Evolutionary conservation across 1,140 invertebrate genomes (phyloP), one percentile per base, ranked within the genome.

Genomic region (Aphelinus atriplicis): DNA sequence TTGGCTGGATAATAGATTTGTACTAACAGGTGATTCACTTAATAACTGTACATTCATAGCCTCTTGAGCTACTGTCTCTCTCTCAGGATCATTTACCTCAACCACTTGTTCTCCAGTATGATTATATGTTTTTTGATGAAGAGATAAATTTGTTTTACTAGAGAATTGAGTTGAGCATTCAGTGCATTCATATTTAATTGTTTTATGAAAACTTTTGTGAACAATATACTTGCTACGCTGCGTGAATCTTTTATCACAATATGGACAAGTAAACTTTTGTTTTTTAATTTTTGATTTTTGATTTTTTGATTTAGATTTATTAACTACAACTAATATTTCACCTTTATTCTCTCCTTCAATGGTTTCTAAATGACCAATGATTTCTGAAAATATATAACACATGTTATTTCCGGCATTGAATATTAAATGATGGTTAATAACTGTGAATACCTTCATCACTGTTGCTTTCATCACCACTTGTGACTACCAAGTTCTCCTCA

Each of bases 341-440:
- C 91, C 92, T 46, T 92, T 81, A 80, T 90, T 88, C 77, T 89
- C 87, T 43, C 90, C 91, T 75, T 91, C 89, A 71, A 88, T 80
- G n/a, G 88, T 88, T 83, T 92, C 91, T 57, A 92, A 84, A 78
- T 92, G 92, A 1, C 92, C 92, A 78, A 94, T 93, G 48, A 93
- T 85, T 83, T 92, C 90, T 88, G 72, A 46, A 81, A 81, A 51
- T 75, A 67, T 69, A 65, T 69, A 72, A 48, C 43, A 48, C 68
- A 71, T 63, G 26, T 26, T 26, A 26, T 26, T 26, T 26, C 26
- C 26, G 26, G 26, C 26, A 26, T 26, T 26, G 26, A 64, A 10
- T 69, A 62, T 46, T 60, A 43, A 10, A 47, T 51, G 50, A 65
- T 10, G 53, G 48, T 43, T n/a, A 75, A 62, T 70, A 63, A 60